Percentiles rank a stretch among this genome's conserved stretches.
These are phyloP conservation scores for zebrafish (Danio rerio) DNA, from an alignment of 2,113 vertebrate species.

Conservation along the genomic window DNA sequence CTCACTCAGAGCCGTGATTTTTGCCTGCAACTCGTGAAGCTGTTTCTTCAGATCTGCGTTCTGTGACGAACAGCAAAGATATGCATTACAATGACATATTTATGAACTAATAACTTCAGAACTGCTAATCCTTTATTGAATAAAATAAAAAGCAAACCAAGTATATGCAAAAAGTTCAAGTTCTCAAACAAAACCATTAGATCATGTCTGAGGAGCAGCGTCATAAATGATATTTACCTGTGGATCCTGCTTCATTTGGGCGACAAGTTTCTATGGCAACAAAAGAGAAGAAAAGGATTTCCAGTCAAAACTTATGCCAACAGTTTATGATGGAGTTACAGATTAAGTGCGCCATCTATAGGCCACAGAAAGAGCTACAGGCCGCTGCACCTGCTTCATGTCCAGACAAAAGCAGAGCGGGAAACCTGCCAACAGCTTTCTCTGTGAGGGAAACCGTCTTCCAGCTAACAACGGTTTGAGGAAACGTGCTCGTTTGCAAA, in stretches of 20 bases:
- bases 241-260: slow-evolving; percentile 99
- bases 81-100: neutral
- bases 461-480: neutral
- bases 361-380: slow-evolving; percentile 49
- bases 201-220: neutral
- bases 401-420: neutral
- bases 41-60: slow-evolving; percentile 99
- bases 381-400: slow-evolving; percentile 32
- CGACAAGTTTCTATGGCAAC: slow-evolving; percentile 90
- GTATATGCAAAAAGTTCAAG: neutral
- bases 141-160: neutral
- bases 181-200: neutral
- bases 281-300: slow-evolving; percentile 63
- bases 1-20: slow-evolving; percentile 98
- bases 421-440: neutral
- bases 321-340: slow-evolving; percentile 3
- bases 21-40: slow-evolving; percentile 98
- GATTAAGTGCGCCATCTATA: slow-evolving; percentile 57
- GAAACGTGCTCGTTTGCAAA: neutral
- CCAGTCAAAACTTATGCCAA: slow-evolving; percentile 2
- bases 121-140: neutral
- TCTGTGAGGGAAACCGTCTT: neutral
- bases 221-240: slow-evolving; percentile 82
- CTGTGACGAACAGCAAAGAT: slow-evolving; percentile 72
- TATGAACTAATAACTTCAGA: neutral